Evolutionary conservation across 2,113 vertebrate genomes (phyloP).

Genomic region (Oncorhynchus masou): DNA sequence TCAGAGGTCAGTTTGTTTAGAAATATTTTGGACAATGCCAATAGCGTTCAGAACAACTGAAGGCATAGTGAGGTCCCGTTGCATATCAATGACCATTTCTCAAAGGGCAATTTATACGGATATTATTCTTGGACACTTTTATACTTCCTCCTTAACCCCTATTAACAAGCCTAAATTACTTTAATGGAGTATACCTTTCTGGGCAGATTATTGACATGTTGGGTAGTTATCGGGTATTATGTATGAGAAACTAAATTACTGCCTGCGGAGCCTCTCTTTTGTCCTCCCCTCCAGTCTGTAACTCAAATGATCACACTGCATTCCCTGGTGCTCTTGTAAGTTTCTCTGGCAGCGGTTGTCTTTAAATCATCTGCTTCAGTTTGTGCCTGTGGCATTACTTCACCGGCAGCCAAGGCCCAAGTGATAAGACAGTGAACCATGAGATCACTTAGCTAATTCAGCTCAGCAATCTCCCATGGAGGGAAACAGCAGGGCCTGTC

Average conservation of each 20-base stretch:
- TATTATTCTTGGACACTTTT: not conserved
- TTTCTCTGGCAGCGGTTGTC: constrained; percentile 8
- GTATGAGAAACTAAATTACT: not conserved
- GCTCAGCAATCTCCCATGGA: constrained; percentile 56
- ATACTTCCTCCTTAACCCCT: not conserved
- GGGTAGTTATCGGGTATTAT: not conserved
- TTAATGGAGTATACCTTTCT: not conserved
- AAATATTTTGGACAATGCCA: not conserved
- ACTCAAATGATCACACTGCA: constrained; percentile 6
- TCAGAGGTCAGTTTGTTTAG: not conserved
- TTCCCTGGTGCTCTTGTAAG: constrained; percentile 1
- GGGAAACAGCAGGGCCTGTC: constrained; percentile 63
- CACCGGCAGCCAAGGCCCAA: constrained; percentile 31
- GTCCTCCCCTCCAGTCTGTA: not conserved
- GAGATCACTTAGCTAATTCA: constrained; percentile 80
- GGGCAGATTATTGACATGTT: not conserved
- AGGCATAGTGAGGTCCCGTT: no score
- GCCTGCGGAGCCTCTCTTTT: not conserved
- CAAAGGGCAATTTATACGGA: not conserved
- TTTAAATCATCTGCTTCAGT: constrained; percentile 25
- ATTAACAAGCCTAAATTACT: not conserved
- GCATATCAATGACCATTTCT: not conserved
- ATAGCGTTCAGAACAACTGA: not conserved
- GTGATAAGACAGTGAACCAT: constrained; percentile 66
- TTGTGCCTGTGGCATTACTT: constrained; percentile 21